Evolutionary conservation across 2,113 vertebrate species (phyloP), one percentile per base, ranked within the genome.

Genomic region (Regulus satrapa): DNA sequence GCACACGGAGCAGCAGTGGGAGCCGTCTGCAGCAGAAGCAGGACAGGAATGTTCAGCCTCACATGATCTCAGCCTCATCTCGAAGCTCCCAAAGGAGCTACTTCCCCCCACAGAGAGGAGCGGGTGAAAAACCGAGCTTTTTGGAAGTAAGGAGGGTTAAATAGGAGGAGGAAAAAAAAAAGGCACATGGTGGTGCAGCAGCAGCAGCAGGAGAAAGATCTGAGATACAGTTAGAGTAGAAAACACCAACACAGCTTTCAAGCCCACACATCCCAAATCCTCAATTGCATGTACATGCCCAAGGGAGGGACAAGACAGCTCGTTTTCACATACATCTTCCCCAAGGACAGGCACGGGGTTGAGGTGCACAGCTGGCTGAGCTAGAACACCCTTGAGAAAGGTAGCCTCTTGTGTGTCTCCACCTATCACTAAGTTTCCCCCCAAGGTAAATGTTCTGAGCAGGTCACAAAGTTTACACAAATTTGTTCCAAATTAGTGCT

Each of bases 111-210:
- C 98, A 98, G 97, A 98, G 97, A 80, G 84, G 98, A 97, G 83
- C 93, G 82, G 97, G 96, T 72, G 98, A 98, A 93, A 99, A 98
- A 81, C 98, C 97, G 51, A 97, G 97, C 92, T 98, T 98, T 97
- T 96, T 98, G 97, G 98, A 98, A 76, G 98, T 99, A 98, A 98
- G 98, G 94, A 98, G 98, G 96, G 95, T 95, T 97, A 98, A 98
- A 94, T 98, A 98, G 94, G 93, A 98, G 94, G 77, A 94, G 68
- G 2, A 73, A 72, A 88, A 84, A 83, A 79, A 77, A 67, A 34
- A 10, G 48, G 81, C 88, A 83, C 75, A 0, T 66, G 88, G 90
- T 73, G 85, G 67, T 93, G 88, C 77, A 89, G 87, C 89, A 88
- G 83, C 86, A 90, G 79, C 92, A 90, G 86, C 54, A 95, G 82